Conservation (phyloP, 2,113 vertebrate species). For the Saimiri boliviensis region DNA sequence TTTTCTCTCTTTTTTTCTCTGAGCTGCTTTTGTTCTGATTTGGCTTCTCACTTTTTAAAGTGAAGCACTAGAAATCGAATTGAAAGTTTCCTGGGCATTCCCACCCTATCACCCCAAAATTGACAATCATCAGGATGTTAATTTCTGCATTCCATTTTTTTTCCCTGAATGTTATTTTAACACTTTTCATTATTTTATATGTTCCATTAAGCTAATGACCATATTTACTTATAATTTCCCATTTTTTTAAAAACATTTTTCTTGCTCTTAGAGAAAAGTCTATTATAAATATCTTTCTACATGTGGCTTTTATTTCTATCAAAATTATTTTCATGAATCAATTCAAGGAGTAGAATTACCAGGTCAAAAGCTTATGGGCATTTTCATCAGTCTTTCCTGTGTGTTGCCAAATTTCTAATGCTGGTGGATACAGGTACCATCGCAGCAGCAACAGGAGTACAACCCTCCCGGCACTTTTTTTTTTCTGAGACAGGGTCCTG, state of each 20-base stretch:
- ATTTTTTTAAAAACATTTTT: not conserved
- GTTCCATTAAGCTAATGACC: not conserved
- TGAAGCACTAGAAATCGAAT: not conserved
- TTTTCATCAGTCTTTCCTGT: not conserved
- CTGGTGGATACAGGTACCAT: not conserved
- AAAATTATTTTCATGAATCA: slow-evolving; percentile 8
- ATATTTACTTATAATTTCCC: not conserved
- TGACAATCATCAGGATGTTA: not conserved
- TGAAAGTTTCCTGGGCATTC: not conserved
- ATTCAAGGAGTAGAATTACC: not conserved
- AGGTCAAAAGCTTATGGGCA: not conserved
- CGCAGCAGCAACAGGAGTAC: not conserved
- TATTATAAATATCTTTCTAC: not conserved
- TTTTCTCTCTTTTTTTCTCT: not conserved
- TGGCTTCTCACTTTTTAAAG: not conserved
- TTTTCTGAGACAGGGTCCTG: not conserved
- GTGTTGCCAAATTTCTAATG: not conserved
- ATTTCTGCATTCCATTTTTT: not conserved
- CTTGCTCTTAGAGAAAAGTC: not conserved
- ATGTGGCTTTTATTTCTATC: not conserved
- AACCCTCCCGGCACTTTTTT: not conserved
- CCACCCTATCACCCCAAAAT: not conserved
- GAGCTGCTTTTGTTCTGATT: not conserved
- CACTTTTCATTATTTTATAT: not conserved
- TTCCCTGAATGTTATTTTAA: not conserved